Base-by-base conservation (phyloP, 2,797 vertebrate species). In the Oreochromis grahami region DNA sequence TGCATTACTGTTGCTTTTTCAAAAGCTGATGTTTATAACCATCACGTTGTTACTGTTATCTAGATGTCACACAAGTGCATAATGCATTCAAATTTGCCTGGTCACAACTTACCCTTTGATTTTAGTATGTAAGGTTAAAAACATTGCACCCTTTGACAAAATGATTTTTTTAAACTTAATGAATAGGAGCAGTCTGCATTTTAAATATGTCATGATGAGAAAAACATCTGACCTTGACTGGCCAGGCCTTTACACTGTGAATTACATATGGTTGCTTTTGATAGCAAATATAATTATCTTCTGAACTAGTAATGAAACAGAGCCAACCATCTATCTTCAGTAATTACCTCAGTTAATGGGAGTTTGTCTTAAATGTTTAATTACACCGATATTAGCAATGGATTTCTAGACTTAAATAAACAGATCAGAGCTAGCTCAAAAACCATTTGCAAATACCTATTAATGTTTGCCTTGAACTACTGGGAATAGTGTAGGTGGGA, bases 401-500 rank as follows among this genome's bases (percentile, higher is more conserved):
- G 58, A 52, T 86, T 80, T 80, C n/a, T 19, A 14, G 63, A 77
- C 79, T 78, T 83, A 78, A 52, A 63, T 51, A 88, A 86, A 89
- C 84, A 87, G 63, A 88, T 81, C 60, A 79, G 76, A 76, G 52
- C 55, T 21, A 50, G 43, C 48, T 86, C 74, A 91, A 91, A 86
- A 56, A 83, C 21, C 60, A 78, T 92, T 89, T 87, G 81, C 83
- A 85, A 89, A 87, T 84, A 82, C 65, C 36, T 87, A 86, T 86
- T 89, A 90, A 84, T 88, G 82, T 91, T 88, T 92, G 89, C 81
- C 48, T 79, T 78, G 48, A 83, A 76, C 80, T 80, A 68, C 36
- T 51, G 65, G 85, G 53, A 89, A 84, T 50, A n/a, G 80, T 8
- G 14, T 81, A 80, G 80, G 63, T 63, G 79, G 82, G 84, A 83